These are phyloP conservation scores for Clarias platycephalus DNA, from an alignment of 2,797 vertebrate species.

Conservation along the genomic window DNA sequence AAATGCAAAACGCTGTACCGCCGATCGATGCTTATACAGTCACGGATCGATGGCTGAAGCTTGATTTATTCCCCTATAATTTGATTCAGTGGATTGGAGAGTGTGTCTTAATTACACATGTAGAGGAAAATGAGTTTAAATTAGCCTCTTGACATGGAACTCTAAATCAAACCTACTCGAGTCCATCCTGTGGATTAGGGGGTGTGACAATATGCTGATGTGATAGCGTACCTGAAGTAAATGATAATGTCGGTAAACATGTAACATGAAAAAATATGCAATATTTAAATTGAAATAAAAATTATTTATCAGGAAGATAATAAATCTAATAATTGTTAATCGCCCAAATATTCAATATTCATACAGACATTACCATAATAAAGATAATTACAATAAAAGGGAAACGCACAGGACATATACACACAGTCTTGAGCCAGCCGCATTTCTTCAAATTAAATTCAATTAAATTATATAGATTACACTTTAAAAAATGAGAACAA, in stretches of 20 bases:
- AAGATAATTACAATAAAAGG: too few species aligned
- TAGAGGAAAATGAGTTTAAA: slow-evolving; percentile 40
- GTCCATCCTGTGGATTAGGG: slow-evolving; percentile 2
- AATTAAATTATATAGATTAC: too few species aligned
- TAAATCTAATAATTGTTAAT: neutral
- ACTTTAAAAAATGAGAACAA: too few species aligned
- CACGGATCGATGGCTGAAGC: slow-evolving; percentile 44
- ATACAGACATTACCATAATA: too few species aligned
- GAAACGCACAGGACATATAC: too few species aligned
- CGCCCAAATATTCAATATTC: too few species aligned
- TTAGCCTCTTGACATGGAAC: slow-evolving; percentile 35
- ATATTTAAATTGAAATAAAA: neutral
- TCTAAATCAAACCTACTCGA: slow-evolving; percentile 43
- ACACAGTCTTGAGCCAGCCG: too few species aligned
- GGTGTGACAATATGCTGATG: neutral
- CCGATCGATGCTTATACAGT: slow-evolving; percentile 51
- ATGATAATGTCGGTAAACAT: neutral
- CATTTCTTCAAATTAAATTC: too few species aligned
- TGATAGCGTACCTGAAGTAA: neutral
- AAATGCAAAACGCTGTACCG: slow-evolving; percentile 31
- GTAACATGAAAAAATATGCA: neutral
- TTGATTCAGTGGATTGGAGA: slow-evolving; percentile 36
- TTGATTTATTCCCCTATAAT: slow-evolving; percentile 45
- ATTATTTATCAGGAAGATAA: neutral
- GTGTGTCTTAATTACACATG: slow-evolving; percentile 47